These are phyloP conservation scores for Dexiosoma caninum DNA, from an alignment of 2,888 invertebrate genomes.

Conservation along the genomic window DNA sequence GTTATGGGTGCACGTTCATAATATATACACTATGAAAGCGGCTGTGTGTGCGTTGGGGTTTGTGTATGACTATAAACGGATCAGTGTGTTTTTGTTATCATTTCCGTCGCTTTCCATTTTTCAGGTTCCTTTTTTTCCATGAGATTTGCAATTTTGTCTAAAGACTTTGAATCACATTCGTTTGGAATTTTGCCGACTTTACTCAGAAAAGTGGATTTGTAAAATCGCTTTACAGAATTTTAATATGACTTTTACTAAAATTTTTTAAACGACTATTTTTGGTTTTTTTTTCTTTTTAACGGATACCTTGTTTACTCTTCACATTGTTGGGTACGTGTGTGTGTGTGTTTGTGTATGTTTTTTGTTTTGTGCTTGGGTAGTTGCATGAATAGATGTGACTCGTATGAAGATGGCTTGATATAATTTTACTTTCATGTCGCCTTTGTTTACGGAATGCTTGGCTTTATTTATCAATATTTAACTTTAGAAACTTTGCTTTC, in stretches of 20 bases:
- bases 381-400: background rate
- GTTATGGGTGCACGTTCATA: background rate
- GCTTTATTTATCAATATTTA: slow-evolving; percentile 18
- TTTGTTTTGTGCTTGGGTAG: background rate
- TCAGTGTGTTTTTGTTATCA: slow-evolving; percentile 32
- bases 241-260: slow-evolving; percentile 51
- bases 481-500: background rate
- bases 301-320: background rate
- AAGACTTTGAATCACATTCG: slow-evolving; percentile 30
- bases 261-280: background rate
- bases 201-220: slow-evolving; percentile 58
- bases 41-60: background rate
- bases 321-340: background rate
- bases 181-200: slow-evolving; percentile 49
- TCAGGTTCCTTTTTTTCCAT: slow-evolving; percentile 33
- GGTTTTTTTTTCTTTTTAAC: background rate
- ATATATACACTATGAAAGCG: too few species aligned
- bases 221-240: slow-evolving; percentile 64
- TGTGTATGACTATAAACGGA: background rate
- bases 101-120: slow-evolving; percentile 32
- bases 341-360: background rate
- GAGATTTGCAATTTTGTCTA: slow-evolving; percentile 47
- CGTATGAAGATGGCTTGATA: slow-evolving; percentile 11
- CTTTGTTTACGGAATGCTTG: slow-evolving; percentile 18
- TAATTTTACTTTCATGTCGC: slow-evolving; percentile 35